These are phyloP conservation scores for Tyria jacobaeae DNA, from an alignment of 2,888 invertebrate genomes.

Conservation along the genomic window DNA sequence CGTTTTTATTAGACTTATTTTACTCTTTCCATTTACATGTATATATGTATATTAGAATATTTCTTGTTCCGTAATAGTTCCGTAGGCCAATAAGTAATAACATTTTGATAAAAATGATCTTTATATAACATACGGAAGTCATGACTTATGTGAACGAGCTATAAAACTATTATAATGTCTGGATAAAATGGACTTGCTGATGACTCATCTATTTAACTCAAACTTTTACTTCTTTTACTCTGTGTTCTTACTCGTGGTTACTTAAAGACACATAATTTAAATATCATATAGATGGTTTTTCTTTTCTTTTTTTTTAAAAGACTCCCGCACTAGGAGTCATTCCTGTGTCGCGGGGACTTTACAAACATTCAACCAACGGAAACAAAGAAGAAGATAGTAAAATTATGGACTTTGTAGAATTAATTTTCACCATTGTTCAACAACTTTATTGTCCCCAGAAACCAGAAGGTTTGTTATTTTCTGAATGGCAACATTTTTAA, in stretches of 20 bases:
- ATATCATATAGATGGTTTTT: too few relatives aligned
- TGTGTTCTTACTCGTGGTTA: too few relatives aligned
- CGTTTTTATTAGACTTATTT: too few relatives aligned
- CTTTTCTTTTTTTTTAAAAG: too few relatives aligned
- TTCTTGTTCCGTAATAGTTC: neutral
- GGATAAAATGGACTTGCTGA: neutral
- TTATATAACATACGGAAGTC: neutral
- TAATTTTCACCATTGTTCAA: neutral
- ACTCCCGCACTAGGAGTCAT: too few relatives aligned
- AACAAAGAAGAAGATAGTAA: neutral
- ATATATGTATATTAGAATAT: too few relatives aligned
- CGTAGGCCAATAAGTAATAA: too few relatives aligned
- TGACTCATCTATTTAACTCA: neutral
- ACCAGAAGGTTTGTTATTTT: neutral
- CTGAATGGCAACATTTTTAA: neutral
- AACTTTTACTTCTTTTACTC: neutral
- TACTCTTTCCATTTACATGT: too few relatives aligned
- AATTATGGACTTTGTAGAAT: neutral
- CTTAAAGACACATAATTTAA: too few relatives aligned
- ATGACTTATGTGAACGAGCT: neutral
- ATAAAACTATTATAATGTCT: slow-evolving; percentile 1
- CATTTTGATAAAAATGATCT: neutral
- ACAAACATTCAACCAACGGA: too few relatives aligned
- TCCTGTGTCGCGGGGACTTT: too few relatives aligned
- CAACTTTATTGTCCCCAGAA: neutral